Conservation (phyloP, 1,140 invertebrate species). For the Neodiprion pinetum region DNA sequence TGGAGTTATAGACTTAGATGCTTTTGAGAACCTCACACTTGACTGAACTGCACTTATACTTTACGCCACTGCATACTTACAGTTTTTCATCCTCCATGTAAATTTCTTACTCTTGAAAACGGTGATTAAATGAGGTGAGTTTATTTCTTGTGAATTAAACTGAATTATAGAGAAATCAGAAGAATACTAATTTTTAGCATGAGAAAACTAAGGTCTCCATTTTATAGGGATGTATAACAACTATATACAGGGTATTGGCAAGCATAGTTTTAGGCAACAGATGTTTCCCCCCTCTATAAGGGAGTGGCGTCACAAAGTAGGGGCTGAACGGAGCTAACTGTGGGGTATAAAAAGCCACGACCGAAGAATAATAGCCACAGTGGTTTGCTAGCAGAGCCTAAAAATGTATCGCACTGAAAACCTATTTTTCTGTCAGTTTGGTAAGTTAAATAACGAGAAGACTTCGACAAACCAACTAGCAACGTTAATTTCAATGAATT, state of each 20-base stretch:
- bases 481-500: too few species aligned
- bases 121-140: too few species aligned
- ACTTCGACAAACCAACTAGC: too few species aligned
- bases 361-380: slow-evolving; percentile 37
- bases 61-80: not conserved
- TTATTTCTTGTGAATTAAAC: too few species aligned
- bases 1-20: slow-evolving; percentile 21
- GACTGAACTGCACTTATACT: not conserved
- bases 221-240: too few species aligned
- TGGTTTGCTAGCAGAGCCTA: slow-evolving; percentile 30
- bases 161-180: too few species aligned
- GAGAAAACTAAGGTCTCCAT: too few species aligned
- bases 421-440: slow-evolving; percentile 33
- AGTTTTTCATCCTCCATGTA: not conserved
- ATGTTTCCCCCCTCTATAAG: not conserved
- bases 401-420: slow-evolving; percentile 40
- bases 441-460: slow-evolving; percentile 34
- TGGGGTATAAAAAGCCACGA: slow-evolving; percentile 52
- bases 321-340: slow-evolving; percentile 40
- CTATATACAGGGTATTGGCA: too few species aligned
- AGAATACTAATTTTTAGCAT: too few species aligned
- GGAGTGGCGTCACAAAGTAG: slow-evolving; percentile 27
- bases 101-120: too few species aligned
- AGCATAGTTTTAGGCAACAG: not conserved
- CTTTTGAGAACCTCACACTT: not conserved